Conservation (phyloP, 2,113 vertebrate genomes). For the Sylvietta virens region DNA sequence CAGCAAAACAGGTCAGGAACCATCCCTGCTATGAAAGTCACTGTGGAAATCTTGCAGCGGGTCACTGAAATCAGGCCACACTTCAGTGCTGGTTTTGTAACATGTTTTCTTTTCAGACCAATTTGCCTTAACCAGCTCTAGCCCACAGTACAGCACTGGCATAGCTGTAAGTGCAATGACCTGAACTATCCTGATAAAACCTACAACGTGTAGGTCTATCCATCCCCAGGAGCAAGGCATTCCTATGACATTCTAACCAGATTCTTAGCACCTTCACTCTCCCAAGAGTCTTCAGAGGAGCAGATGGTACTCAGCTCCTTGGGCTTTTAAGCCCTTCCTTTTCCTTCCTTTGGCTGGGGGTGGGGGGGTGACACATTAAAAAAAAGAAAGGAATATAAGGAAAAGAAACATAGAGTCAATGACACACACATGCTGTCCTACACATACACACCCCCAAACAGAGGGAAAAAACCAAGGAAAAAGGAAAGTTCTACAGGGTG, state of each 20-base stretch:
- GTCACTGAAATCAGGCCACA: not conserved
- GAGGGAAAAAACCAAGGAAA: not conserved
- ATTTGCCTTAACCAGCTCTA: not conserved
- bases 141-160: not conserved
- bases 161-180: not conserved
- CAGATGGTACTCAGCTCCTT: not conserved
- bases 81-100: not conserved
- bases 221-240: not conserved
- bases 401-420: not conserved
- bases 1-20: not conserved
- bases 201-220: not conserved
- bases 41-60: not conserved
- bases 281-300: not conserved
- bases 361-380: fast-evolving
- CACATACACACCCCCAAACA: not conserved
- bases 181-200: not conserved
- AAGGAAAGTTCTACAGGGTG: not conserved
- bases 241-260: constrained; percentile 2
- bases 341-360: not conserved
- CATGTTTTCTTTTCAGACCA: not conserved
- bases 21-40: not conserved
- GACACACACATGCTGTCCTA: not conserved
- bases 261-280: not conserved
- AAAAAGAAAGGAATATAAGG: not conserved
- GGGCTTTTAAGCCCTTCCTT: not conserved